Base-by-base conservation (phyloP, 2,797 vertebrate species). In the Periparus ater region DNA sequence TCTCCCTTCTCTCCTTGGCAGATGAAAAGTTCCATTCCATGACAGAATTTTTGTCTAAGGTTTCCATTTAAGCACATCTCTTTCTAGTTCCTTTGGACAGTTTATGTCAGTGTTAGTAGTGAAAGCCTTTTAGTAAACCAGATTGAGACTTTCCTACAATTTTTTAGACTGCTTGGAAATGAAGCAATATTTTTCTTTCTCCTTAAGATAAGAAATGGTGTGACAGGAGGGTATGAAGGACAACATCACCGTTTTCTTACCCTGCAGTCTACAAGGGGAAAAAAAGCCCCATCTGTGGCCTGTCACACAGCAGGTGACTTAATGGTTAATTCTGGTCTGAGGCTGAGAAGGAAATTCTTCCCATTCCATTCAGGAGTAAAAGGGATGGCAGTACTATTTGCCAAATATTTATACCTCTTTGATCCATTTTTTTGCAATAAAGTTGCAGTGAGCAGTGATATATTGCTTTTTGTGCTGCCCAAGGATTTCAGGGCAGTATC, bases 401-500 rank as follows among this genome's bases (percentile, higher is more conserved):
- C 40, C 61, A 88, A 63, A 42, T 78, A 57, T 63, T 94, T 82
- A 23, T 23, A 44, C 11, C 26, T 15, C 38, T 91, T 67, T 40
- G 47, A 72, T 75, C 25, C 44, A 27, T 0, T 50, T 71, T 82
- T 91, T 85, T 54, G 36, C 54, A 54, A 20, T 47, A 12, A 47
- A 57, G 32, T 74, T 89, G 34, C 74, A 76, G 36, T 45, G 57
- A 93, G 38, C 72, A 45, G 7, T 60, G 32, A 47, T 51, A n/a
- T 6, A 36, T 66, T 91, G 57, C 36, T 84, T 72, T 72, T 22
- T 47, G 34, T 62, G 50, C 47, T 71, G 54, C n/a, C 74, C 74
- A 48, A 5, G 0, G 0, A 50, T 34, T 48, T 71, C 75, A 75
- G 62, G 15, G 44, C 1, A 1, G 38, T 44, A 25, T 47, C 4